phyloP scores from a whole-genome alignment of 2,797 vertebrate species.

The Paratrypauchen microcephalus region DNA sequence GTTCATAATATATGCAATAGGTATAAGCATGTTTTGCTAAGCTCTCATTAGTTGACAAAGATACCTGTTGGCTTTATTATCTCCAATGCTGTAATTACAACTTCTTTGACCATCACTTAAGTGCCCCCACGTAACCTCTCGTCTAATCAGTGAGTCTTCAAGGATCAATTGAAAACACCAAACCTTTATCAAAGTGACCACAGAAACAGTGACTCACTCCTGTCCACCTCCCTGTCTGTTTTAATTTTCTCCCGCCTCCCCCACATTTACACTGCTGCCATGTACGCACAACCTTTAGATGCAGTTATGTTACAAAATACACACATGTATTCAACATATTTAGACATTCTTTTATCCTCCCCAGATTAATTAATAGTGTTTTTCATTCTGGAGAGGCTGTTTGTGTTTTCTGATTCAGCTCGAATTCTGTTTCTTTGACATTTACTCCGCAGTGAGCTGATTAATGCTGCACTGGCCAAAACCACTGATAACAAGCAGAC shows the following conservation, averaged over 20 bases:
- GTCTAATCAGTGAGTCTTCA: slow-evolving; percentile 64
- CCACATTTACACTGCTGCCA: slow-evolving; percentile 38
- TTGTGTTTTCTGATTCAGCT: slow-evolving; percentile 13
- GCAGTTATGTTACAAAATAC: not conserved
- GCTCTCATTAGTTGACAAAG: not conserved
- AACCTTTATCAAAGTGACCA: slow-evolving; percentile 6
- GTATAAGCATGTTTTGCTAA: too few species aligned
- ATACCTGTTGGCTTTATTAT: not conserved
- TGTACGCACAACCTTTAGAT: slow-evolving; percentile 29
- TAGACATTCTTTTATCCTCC: not conserved
- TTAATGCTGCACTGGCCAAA: slow-evolving; percentile 23
- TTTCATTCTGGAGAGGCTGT: slow-evolving; percentile 14
- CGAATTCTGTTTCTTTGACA: slow-evolving; percentile 30
- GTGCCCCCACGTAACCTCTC: slow-evolving; percentile 54
- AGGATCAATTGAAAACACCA: slow-evolving; percentile 55
- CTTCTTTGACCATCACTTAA: slow-evolving; percentile 45
- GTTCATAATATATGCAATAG: not conserved
- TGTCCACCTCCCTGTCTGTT: slow-evolving; percentile 31
- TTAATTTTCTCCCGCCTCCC: slow-evolving; percentile 32
- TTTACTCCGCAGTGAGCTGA: slow-evolving; percentile 37
- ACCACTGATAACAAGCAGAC: slow-evolving; percentile 36
- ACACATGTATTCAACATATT: slow-evolving; percentile 2
- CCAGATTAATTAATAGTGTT: slow-evolving; percentile 15
- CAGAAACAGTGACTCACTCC: slow-evolving; percentile 34
- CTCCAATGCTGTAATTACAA: slow-evolving; percentile 66